Evolutionary conservation across 2,113 vertebrate genomes (phyloP), one percentile per base, ranked within the genome.

Genomic region (Poeciliopsis retropinna): DNA sequence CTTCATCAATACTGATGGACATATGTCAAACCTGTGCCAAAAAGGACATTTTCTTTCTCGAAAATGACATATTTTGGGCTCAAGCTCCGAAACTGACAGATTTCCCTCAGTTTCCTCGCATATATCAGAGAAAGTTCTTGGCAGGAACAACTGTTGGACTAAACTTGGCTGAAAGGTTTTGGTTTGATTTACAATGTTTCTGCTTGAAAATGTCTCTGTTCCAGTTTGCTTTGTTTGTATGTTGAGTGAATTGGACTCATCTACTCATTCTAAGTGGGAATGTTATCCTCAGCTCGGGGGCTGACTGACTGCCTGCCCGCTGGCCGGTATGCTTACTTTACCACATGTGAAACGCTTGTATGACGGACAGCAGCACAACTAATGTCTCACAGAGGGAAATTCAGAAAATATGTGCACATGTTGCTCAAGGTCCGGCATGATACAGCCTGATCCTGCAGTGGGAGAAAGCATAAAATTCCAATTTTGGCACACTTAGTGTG

Each of bases 381-480:
- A 76, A 88, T 72, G 72, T 70, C 62, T 75, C 60, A 60, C 79
- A 78, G 72, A 78, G 83, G 83, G 79, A 86, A 65, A 79, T 77
- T 60, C 79, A 81, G 78, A 87, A 89, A 90, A 77, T 84, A 89
- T 89, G 85, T 84, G 70, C 81, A 70, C 66, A 51, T 91, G 82
- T 87, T 88, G 76, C 84, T 88, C 75, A 57, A 81, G 73, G 80
- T 82, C 84, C 76, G 72, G 47, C 27, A 54, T 65, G 82, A 75
- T 76, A 60, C 57, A 9, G 63, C 32, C 51, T 30, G 83, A 80
- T 64, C 28, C 74, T 75, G 67, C 47, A 69, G 32, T 51, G 62
- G 22, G 22, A 64, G 17, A 44, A 64, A 73, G 51, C 68, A 44
- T 57, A 60, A 25, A 63, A 37, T n/a, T 25, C n/a, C 27, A 3